phyloP scores from a whole-genome alignment of 2,888 invertebrate species.

The Callinectes sapidus region DNA sequence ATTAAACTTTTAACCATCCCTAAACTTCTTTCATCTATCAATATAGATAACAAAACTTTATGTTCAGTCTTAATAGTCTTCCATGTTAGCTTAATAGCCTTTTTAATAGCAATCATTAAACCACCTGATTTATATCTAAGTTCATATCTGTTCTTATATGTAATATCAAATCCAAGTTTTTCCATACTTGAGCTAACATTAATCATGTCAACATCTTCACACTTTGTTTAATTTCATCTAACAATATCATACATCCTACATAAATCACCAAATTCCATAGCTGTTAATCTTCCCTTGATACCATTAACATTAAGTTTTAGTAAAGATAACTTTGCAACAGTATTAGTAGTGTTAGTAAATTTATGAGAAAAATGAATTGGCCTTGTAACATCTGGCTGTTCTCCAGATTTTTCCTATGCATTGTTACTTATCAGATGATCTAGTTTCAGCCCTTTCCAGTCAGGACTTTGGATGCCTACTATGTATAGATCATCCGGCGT shows the following conservation, averaged over 20 bases:
- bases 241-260: slow-evolving; percentile 26
- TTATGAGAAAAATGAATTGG: not conserved
- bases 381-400: not conserved
- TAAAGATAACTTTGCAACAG: not conserved
- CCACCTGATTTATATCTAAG: no score
- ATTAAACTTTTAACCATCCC: no score
- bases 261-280: no score
- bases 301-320: slow-evolving; percentile 6
- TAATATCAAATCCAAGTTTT: not conserved
- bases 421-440: not conserved
- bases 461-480: not conserved
- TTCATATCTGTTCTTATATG: no score
- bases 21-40: no score
- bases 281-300: no score
- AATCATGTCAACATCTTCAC: not conserved
- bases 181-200: not conserved
- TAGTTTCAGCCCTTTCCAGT: slow-evolving; percentile 35
- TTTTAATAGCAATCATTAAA: no score
- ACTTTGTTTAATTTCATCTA: not conserved
- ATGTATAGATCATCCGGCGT: slow-evolving; percentile 39
- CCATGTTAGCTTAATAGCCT: no score
- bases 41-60: no score
- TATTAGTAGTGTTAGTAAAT: not conserved
- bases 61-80: no score
- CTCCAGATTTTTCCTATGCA: not conserved